Base-by-base conservation (phyloP, 2,113 vertebrate species). In the Xerus inauris region DNA sequence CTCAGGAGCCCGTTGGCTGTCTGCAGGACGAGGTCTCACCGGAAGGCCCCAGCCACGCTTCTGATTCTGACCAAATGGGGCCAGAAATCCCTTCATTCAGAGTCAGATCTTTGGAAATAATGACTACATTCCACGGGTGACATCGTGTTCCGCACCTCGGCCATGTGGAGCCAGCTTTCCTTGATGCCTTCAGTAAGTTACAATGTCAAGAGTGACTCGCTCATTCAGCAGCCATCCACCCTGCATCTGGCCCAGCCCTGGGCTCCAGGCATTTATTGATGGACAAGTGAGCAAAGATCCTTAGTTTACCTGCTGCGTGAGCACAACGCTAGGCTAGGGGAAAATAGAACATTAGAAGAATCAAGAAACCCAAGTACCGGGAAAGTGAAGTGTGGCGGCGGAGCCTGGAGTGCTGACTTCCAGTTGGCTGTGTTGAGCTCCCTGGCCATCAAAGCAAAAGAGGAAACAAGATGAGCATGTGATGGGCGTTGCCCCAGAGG, bases 141-240 rank as follows among this genome's bases (percentile, higher is more conserved):
- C 13, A 0, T 24, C 26, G 9, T 3, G 3, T 9, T 22, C 20
- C 0, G 1, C 24, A 8, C 0, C 3, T 32, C 1, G 28, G 38
- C 30, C 8, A 0, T 17, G 30, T 30, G 8, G 62, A 49, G 14
- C 3, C 0, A 22, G 12, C 84, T 65, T 32, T 42, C 47, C 26
- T 8, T 6, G 32, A 32, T 13, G n/a, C 28, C n/a, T 14, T 14
- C 0, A 0, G 10, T 42, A 3, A 17, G 47, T 2, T 3, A 35
- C 9, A 17, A 1, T 4, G 11, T 17, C 65, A 54, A 45, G 54
- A 28, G 9, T 7, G 40, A 32, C 8, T 24, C 4, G 8, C 5
- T n/a, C 9, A 12, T 3, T 88, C 47, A 59, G 38, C 45, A 26
- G 38, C 17, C 12, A 32, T 13, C 19, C 51, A 10, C 16, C 45